These are phyloP conservation scores for Tyria jacobaeae DNA, from an alignment of 2,888 invertebrate genomes.

Conservation along the genomic window DNA sequence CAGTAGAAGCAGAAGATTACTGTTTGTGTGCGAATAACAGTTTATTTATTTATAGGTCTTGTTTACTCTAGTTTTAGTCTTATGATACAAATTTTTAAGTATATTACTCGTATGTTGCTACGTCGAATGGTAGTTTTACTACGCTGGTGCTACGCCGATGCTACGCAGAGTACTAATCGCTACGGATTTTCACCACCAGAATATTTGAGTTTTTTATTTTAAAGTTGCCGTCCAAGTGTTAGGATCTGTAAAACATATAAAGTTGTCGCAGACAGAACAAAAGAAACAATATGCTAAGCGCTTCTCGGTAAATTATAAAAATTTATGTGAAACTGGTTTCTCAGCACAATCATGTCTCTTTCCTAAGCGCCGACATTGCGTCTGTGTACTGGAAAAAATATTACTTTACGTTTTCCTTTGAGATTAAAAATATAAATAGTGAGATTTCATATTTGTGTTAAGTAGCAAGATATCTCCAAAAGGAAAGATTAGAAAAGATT, in stretches of 20 bases:
- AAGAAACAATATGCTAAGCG: slow-evolving; percentile 16
- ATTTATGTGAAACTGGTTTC: slow-evolving; percentile 1
- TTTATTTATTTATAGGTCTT: no score
- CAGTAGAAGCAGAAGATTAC: no score
- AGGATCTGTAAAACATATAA: no score
- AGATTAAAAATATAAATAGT: slow-evolving; percentile 15
- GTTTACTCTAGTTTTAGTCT: no score
- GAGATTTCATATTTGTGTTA: no score
- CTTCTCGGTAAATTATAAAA: slow-evolving; percentile 11
- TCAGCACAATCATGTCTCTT: not conserved
- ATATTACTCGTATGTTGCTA: not conserved
- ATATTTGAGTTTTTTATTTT: no score
- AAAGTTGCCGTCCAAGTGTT: no score
- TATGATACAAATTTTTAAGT: no score
- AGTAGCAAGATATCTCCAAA: no score
- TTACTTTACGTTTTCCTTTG: slow-evolving; percentile 7
- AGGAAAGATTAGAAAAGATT: no score
- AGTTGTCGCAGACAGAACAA: slow-evolving; percentile 1
- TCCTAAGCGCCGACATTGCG: slow-evolving; percentile 6
- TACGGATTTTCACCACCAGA: not conserved
- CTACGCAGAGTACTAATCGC: no score
- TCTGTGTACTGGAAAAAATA: slow-evolving; percentile 2
- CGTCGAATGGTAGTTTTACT: not conserved
- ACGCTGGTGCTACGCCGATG: not conserved
- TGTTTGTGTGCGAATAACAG: no score